phyloP scores from a whole-genome alignment of 1,140 invertebrate species.

The Musca domestica region DNA sequence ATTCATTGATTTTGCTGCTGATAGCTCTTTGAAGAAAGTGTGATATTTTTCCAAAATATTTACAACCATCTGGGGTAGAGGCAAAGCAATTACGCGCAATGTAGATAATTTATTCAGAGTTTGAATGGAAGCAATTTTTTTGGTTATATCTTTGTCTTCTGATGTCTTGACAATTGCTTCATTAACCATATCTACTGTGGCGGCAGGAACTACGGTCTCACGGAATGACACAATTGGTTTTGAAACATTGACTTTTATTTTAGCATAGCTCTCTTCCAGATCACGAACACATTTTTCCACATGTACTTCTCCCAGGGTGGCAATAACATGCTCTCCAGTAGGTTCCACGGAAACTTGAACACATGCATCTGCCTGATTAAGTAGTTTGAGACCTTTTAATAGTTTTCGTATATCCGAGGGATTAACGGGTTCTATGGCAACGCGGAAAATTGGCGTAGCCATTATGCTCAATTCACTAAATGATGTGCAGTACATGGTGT shows the following conservation, averaged over 20 bases:
- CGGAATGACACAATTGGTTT: conserved; percentile 94
- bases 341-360: conserved; percentile 88
- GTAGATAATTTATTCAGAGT: conserved; percentile 72
- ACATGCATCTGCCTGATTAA: conserved; percentile 77
- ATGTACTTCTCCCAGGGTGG: conserved; percentile 97
- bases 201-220: conserved; percentile 86
- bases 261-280: conserved; percentile 78
- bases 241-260: conserved; percentile 86
- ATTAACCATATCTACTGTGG: conserved; percentile 86
- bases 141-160: conserved; percentile 56
- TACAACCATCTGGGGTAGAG: conserved; percentile 74
- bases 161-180: conserved; percentile 71
- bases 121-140: conserved; percentile 61
- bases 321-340: conserved; percentile 93
- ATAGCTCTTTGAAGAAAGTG: conserved; percentile 57
- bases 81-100: conserved; percentile 75
- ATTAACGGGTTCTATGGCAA: conserved; percentile 89
- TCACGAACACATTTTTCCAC: conserved; percentile 91
- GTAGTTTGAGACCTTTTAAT: conserved; percentile 62
- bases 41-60: conserved; percentile 60
- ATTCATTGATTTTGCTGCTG: conserved; percentile 32
- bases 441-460: conserved; percentile 85
- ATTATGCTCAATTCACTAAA: conserved; percentile 82
- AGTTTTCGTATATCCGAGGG: conserved; percentile 78
- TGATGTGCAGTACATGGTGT: conserved; percentile 78